These are phyloP conservation scores for Sinopyrophorus schimmeli DNA, from an alignment of 2,888 invertebrate genomes.

Conservation along the genomic window DNA sequence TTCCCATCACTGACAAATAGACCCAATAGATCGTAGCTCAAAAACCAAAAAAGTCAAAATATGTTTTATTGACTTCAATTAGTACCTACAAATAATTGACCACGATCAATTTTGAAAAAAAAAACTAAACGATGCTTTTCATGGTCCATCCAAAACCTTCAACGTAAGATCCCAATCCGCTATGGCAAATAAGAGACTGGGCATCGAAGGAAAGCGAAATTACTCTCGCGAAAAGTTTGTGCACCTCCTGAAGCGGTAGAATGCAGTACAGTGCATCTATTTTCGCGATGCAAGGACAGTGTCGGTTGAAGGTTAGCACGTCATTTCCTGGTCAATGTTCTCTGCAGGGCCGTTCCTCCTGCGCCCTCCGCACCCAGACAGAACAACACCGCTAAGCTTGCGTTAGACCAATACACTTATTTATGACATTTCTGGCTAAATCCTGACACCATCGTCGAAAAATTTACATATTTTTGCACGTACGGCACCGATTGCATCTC, in stretches of 20 bases:
- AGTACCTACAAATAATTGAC: too few relatives aligned
- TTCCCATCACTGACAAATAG: too few relatives aligned
- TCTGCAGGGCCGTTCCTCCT: constrained; percentile 35
- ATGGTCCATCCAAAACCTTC: too few relatives aligned
- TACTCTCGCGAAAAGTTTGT: constrained; percentile 6
- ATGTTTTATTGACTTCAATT: too few relatives aligned
- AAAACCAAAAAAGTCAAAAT: too few relatives aligned
- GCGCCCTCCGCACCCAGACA: constrained; percentile 32
- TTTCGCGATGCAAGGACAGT: constrained; percentile 37
- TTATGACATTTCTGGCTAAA: constrained; percentile 20
- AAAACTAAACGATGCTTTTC: too few relatives aligned
- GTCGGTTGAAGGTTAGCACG: constrained; percentile 38
- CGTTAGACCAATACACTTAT: constrained; percentile 31
- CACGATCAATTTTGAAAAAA: too few relatives aligned
- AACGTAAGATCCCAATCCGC: too few relatives aligned
- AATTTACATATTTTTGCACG: constrained; percentile 9
- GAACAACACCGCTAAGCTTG: constrained; percentile 29
- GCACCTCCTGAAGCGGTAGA: constrained; percentile 25
- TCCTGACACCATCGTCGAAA: constrained; percentile 8
- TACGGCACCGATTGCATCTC: not conserved
- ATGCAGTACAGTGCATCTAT: constrained; percentile 37
- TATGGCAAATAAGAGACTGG: too few relatives aligned
- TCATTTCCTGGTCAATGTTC: constrained; percentile 48
- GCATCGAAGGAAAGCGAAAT: constrained; percentile 8
- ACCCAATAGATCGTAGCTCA: too few relatives aligned